phyloP scores from a whole-genome alignment of 2,113 vertebrate genomes.

The Lontra canadensis region DNA sequence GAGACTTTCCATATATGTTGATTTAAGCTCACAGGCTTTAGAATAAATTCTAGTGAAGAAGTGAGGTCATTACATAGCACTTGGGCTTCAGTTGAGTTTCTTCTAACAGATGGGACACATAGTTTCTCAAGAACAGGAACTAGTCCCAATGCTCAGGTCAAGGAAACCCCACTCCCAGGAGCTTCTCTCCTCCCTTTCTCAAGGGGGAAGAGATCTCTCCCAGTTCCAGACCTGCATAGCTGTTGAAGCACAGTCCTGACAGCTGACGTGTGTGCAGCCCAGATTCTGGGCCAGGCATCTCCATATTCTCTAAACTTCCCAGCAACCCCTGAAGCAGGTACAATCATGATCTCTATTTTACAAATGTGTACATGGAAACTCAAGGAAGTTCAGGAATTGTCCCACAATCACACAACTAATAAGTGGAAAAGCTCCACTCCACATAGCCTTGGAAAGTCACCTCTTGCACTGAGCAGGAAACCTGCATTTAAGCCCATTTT shows the following conservation, averaged over 20 bases:
- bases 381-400: background rate
- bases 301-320: background rate
- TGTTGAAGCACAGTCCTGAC: background rate
- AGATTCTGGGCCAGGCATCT: background rate
- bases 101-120: background rate
- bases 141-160: background rate
- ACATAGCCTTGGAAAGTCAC: background rate
- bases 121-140: background rate
- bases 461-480: background rate
- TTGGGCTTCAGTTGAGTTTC: background rate
- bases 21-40: background rate
- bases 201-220: background rate
- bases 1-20: background rate
- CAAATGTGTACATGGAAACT: background rate
- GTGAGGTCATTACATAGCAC: background rate
- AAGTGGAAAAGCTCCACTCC: background rate
- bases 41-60: background rate
- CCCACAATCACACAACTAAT: background rate
- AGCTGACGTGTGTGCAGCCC: background rate
- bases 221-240: background rate
- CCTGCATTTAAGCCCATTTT: background rate
- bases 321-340: background rate
- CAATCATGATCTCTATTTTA: background rate
- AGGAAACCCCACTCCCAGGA: background rate
- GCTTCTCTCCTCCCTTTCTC: background rate